Evolutionary conservation across 2,888 invertebrate genomes (phyloP), one percentile per base, ranked within the genome.

Genomic region (Tanypteryx hageni): DNA sequence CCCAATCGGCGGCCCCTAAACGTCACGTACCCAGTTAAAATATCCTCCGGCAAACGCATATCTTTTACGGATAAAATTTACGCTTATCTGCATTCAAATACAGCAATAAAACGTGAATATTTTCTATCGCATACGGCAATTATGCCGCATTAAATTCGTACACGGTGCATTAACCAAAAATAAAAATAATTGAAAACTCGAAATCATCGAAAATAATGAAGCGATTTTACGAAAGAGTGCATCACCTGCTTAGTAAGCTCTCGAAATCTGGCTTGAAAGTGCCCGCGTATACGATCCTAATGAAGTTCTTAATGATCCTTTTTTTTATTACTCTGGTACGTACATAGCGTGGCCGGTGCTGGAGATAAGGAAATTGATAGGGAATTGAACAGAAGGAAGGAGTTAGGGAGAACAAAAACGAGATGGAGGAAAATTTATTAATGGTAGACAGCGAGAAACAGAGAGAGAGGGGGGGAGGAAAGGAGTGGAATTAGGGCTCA

Each of bases 281-380:
- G 22, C 22, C 76, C 27, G 76, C 76, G 22, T 76, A 76, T 22
- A 76, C 22, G 13, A 44, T 27, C 76, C 22, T 27, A 14, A 76
- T 76, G 76, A 76, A 76, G 76, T 14, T 27, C 76, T 76, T 76
- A 76, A 76, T 76, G 76, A 76, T 76, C 76, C 27, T 27, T 76
- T 76, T 76, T 76, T 76, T 76, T 76, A 76, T 76, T 27, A 27
- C 27, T 18, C 9, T 76, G 22, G 13, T 27, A 22, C 44, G 44
- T n/a, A 76, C 27, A 76, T 27, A 27, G 14, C 76, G 13, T 10
- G 27, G 27, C 22, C 27, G 76, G 7, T n/a, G 22, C 76, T 11
- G 76, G 76, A 76, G 22, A 76, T 76, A 76, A 27, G 27, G 76
- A 76, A 76, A 76, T 76, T 27, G 76, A 76, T 76, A 76, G 76